Conservation (phyloP, 2,113 vertebrate species). For the Osmerus mordax region DNA sequence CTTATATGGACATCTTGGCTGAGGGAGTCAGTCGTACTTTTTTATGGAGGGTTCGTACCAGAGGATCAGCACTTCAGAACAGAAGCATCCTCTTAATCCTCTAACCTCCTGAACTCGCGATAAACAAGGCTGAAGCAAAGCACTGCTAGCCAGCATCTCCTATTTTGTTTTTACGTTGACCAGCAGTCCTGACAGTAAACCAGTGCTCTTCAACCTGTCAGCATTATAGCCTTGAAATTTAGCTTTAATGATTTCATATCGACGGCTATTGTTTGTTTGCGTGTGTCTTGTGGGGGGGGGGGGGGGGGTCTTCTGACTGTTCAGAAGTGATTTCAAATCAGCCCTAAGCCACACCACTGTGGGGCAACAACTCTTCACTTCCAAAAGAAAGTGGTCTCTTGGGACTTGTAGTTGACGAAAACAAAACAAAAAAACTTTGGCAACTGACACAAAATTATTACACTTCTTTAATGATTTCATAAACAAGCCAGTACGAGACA, state of each 20-base stretch:
- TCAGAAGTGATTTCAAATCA: slow-evolving; percentile 90
- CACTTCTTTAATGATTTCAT: slow-evolving; percentile 70
- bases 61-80: neutral
- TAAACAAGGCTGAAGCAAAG: neutral
- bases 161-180: slow-evolving; percentile 10
- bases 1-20: too few relatives aligned
- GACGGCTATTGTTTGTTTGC: slow-evolving; percentile 47
- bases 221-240: slow-evolving; percentile 54
- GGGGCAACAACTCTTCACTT: too few relatives aligned
- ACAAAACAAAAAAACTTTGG: slow-evolving; percentile 74
- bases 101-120: neutral
- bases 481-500: slow-evolving; percentile 47
- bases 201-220: slow-evolving; percentile 42
- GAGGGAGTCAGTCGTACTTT: too few relatives aligned
- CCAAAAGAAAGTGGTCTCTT: neutral
- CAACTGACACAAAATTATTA: slow-evolving; percentile 68
- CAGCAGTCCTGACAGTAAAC: slow-evolving; percentile 32
- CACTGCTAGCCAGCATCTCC: neutral
- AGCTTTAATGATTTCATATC: slow-evolving; percentile 58
- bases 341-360: slow-evolving; percentile 74
- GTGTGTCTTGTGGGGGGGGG: slow-evolving; percentile 73
- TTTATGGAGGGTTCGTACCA: too few relatives aligned
- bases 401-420: slow-evolving; percentile 30
- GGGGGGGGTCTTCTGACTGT: slow-evolving; percentile 80
- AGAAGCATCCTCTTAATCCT: neutral